These are phyloP conservation scores for Microtus oregoni DNA, from an alignment of 2,113 vertebrate genomes.

Conservation along the genomic window DNA sequence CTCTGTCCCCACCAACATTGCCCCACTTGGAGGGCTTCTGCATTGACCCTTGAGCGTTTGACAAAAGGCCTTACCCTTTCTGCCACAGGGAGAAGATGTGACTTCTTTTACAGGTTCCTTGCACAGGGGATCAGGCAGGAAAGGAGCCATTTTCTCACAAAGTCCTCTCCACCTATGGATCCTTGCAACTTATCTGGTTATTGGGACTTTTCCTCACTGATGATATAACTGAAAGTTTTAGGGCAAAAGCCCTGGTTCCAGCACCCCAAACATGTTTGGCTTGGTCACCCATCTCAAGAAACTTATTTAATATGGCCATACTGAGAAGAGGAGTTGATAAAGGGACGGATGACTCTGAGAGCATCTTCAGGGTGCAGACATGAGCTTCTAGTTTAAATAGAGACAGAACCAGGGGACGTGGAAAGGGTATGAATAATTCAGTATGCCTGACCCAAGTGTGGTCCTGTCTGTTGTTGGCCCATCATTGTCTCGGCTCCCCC, in stretches of 20 bases:
- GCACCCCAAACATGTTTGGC: background rate
- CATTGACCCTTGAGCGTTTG: fast-evolving
- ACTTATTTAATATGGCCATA: background rate
- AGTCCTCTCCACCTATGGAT: fast-evolving
- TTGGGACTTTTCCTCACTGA: fast-evolving
- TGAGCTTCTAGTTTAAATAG: background rate
- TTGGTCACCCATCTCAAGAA: background rate
- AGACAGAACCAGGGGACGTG: background rate
- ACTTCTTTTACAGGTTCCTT: fast-evolving
- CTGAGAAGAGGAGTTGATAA: background rate
- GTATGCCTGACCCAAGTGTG: too few relatives aligned
- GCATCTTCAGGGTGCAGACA: background rate
- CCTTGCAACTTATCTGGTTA: background rate
- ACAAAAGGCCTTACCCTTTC: background rate
- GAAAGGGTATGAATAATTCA: background rate
- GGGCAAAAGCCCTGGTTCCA: background rate
- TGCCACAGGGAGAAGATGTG: too few relatives aligned
- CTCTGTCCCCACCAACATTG: fast-evolving
- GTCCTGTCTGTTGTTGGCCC: background rate
- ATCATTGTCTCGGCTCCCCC: background rate
- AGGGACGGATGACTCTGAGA: too few relatives aligned
- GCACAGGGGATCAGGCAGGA: too few relatives aligned
- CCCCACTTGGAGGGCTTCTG: fast-evolving
- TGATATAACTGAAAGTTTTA: background rate
- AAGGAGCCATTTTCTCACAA: fast-evolving